Evolutionary conservation across 1,140 invertebrate genomes (phyloP), one percentile per base, ranked within the genome.

Genomic region (Leptinotarsa defecta): DNA sequence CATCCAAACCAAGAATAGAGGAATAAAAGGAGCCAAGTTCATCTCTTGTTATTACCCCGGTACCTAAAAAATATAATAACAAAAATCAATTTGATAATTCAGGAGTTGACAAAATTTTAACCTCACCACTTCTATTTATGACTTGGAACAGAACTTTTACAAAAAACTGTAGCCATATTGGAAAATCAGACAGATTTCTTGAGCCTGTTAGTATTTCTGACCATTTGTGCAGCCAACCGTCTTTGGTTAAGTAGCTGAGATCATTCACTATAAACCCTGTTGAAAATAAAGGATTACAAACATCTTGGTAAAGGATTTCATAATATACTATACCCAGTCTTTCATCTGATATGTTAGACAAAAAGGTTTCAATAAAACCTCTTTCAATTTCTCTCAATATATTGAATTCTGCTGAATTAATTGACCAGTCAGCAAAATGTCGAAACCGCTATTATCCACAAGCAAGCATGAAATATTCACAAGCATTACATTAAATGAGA

Each of bases 381-480:
- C 87, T 86, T 81, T 92, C 90, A 49, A 92, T 89, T 83, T 92
- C 89, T 67, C 90, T 86, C 52, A 92, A 84, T 73, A 91, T 90
- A 83, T 91, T 89, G 83, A 90, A 92, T 82, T 93, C 91, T 13
- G 90, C 88, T 27, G 90, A 91, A 83, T 92, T 91, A 74, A 85
- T 87, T 49, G 91, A 91, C 92, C 92, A 93, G 80, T 92, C 91
- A 48, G 91, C 90, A 83, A 92, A 93, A 84, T 92, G 91, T 57
- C 91, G 88, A 76, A 93, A 85, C 82, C 90, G 90, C 91, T 93
- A 86, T 77, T 73, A 79, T 82, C 77, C 81, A 81, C 67, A 34
- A 76, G 73, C 69, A 81, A 70, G 81, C 81, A 78, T 82, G 78
- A 73, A 81, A 80, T 65, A 80, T 52, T 67, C 27, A 74, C 48